Conservation (phyloP, 1,140 invertebrate genomes). For the Tetramorium parvispinum region DNA sequence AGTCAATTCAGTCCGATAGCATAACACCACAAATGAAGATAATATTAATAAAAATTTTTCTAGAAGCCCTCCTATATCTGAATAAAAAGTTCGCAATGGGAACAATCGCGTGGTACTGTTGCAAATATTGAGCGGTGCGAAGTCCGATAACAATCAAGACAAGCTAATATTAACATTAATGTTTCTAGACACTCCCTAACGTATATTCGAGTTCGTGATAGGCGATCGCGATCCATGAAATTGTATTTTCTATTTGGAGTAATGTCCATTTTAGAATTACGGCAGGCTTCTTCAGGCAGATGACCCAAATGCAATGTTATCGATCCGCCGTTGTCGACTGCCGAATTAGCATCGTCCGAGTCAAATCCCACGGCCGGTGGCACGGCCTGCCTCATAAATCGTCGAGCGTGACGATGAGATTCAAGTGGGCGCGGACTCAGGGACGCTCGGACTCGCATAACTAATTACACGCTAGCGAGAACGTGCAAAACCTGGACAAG, state of each 20-base stretch:
- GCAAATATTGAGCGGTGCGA: no score
- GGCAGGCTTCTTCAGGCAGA: background rate
- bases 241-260: background rate
- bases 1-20: no score
- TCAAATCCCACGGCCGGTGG: conserved; percentile 30
- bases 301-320: conserved; percentile 49
- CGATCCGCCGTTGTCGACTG: conserved; percentile 2
- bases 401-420: conserved; percentile 63
- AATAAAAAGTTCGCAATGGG: background rate
- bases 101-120: background rate
- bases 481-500: conserved; percentile 57
- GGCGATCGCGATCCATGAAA: background rate
- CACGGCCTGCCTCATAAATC: conserved; percentile 55
- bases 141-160: no score
- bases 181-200: background rate
- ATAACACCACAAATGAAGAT: no score
- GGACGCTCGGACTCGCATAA: conserved; percentile 60
- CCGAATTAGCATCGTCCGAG: conserved; percentile 54
- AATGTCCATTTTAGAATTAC: background rate
- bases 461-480: conserved; percentile 61
- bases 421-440: conserved; percentile 63
- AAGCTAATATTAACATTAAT: background rate
- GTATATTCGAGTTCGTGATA: background rate
- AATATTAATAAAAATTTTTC: background rate
- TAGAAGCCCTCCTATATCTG: background rate